Conservation (phyloP, 2,113 vertebrate genomes). For the Muscicapa adusta region DNA sequence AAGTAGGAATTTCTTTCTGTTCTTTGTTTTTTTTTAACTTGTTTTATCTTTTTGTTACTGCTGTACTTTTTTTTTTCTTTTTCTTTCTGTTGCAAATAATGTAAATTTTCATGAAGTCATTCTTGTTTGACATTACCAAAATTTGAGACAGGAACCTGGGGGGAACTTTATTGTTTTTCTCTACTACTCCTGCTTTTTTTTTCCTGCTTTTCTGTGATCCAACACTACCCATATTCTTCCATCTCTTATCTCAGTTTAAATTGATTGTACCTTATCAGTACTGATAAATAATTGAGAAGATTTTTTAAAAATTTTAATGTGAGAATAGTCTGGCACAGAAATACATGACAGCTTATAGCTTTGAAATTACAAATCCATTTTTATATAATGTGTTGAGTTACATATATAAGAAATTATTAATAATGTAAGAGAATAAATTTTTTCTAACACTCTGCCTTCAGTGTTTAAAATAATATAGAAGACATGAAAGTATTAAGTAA, state of each 20-base stretch:
- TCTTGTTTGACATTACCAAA: background rate
- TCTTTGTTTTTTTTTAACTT: background rate
- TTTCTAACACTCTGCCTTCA: background rate
- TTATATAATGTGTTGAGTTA: background rate
- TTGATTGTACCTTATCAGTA: background rate
- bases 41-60: background rate
- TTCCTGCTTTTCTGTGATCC: background rate
- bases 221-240: background rate
- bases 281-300: background rate
- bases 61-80: rapidly evolving
- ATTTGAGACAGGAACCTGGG: background rate
- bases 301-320: background rate
- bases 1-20: background rate
- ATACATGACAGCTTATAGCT: background rate
- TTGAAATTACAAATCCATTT: background rate
- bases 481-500: background rate
- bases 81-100: background rate
- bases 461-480: background rate
- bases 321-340: background rate
- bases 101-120: background rate
- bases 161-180: background rate
- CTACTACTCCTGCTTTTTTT: background rate
- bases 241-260: background rate
- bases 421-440: background rate
- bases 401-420: background rate